Base-by-base conservation (phyloP, 2,113 vertebrate genomes). In the Onychostruthus taczanowskii region DNA sequence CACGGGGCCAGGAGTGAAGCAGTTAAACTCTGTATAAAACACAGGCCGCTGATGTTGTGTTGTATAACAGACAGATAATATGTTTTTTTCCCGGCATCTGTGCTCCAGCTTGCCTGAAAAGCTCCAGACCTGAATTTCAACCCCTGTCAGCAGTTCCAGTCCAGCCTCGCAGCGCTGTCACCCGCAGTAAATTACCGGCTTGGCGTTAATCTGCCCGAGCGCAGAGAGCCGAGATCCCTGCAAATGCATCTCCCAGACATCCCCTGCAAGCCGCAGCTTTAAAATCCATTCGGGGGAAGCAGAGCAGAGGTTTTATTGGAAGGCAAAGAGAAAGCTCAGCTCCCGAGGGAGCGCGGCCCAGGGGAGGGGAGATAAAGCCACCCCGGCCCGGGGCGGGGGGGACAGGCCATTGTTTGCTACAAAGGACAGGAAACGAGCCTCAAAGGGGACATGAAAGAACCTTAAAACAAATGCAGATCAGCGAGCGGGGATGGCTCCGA, bases 351-450 rank as follows among this genome's bases (percentile, higher is more conserved):
- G 76, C 0, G 53, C 70, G 13, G 92, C 86, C 86, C 94, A 15
- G 23, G 84, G 91, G 74, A 84, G 69, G 44, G 81, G 73, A 67
- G 77, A 70, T 78, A 63, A 93, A 95, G 35, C 80, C 86, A 66
- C 53, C 63, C 70, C 30, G 64, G 90, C 63, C 52, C 35, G 3
- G 58, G 78, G 69, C 3, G 14, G 62, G 79, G 44, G 58, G 44
- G 5, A 72, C 67, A 4, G 53, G 27, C 55, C 81, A 90, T 96
- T 95, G 96, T 97, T 80, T 17, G 70, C 61, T 39, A 97, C 94
- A 96, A 96, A 97, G 94, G 61, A 67, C 96, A 95, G 94, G 95
- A 97, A 95, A 96, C 83, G 85, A 93, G 92, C 86, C 94, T 94
- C 90, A 72, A 83, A 93, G 70, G 46, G 75, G 7, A 72, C 85